These are phyloP conservation scores for Tetramorium simillimum DNA, from an alignment of 1,140 invertebrate species.

Conservation along the genomic window DNA sequence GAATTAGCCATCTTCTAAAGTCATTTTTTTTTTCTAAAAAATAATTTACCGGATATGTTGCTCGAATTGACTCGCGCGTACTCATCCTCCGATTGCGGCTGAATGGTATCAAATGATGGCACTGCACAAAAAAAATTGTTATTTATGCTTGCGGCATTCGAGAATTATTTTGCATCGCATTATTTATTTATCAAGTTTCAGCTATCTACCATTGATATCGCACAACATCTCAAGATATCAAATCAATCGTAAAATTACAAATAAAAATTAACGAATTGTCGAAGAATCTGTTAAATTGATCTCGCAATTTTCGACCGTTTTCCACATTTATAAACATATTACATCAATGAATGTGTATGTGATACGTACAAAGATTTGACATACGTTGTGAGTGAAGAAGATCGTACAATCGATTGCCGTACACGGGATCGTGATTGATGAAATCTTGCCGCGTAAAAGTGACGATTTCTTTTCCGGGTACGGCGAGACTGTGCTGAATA, in stretches of 20 bases:
- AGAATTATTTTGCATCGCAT: not conserved
- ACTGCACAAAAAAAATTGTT: constrained; percentile 59
- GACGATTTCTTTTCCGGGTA: constrained; percentile 84
- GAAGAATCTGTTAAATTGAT: not conserved
- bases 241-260: not conserved
- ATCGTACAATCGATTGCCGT: constrained; percentile 84
- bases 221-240: not conserved
- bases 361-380: constrained; percentile 78
- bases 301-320: not conserved
- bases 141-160: not conserved
- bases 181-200: not conserved
- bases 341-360: not conserved
- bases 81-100: constrained; percentile 82
- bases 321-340: not conserved
- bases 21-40: not conserved
- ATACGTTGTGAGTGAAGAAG: constrained; percentile 83
- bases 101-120: constrained; percentile 76
- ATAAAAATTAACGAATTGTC: not conserved
- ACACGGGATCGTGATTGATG: constrained; percentile 81
- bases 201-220: not conserved
- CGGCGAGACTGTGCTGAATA: constrained; percentile 83
- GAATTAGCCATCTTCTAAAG: not conserved
- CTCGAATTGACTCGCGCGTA: constrained; percentile 81
- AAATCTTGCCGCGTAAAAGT: constrained; percentile 84
- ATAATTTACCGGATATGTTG: constrained; percentile 75